These are phyloP conservation scores for Heliconius erato DNA, from an alignment of 2,888 invertebrate genomes.

Conservation along the genomic window DNA sequence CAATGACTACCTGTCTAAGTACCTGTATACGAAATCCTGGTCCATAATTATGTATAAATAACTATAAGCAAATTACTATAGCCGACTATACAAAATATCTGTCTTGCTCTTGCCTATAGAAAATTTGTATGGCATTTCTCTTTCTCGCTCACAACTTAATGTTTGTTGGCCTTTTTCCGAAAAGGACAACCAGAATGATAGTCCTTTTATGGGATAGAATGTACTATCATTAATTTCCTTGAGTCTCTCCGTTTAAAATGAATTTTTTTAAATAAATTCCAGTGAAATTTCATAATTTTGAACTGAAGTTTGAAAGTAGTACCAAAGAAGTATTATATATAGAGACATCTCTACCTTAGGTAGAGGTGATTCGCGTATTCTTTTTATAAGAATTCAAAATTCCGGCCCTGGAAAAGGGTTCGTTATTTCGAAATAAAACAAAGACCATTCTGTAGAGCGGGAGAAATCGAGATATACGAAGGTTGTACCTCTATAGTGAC, in stretches of 20 bases:
- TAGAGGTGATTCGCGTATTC: background rate
- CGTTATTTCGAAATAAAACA: constrained; percentile 45
- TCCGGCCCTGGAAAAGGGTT: background rate
- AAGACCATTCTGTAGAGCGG: constrained; percentile 66
- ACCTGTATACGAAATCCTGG: constrained; percentile 80
- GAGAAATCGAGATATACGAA: constrained; percentile 74
- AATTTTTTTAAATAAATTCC: background rate
- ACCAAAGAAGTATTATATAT: background rate
- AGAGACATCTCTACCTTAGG: background rate
- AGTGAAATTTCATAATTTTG: background rate
- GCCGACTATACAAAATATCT: constrained; percentile 55
- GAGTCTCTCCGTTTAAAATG: background rate
- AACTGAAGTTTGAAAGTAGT: background rate
- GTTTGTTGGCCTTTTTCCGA: constrained; percentile 74
- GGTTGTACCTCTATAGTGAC: constrained; percentile 59
- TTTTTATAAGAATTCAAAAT: constrained; percentile 1
- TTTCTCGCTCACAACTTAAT: constrained; percentile 75
- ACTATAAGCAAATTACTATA: constrained; percentile 73
- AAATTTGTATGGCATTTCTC: constrained; percentile 58
- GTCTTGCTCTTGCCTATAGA: constrained; percentile 72
- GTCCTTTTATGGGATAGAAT: constrained; percentile 46
- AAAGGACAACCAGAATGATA: constrained; percentile 59
- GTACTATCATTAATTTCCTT: constrained; percentile 40
- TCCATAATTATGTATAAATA: constrained; percentile 73
- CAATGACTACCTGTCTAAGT: constrained; percentile 74